phyloP scores from a whole-genome alignment of 2,888 invertebrate species.

The Ornithoptera priamus region DNA sequence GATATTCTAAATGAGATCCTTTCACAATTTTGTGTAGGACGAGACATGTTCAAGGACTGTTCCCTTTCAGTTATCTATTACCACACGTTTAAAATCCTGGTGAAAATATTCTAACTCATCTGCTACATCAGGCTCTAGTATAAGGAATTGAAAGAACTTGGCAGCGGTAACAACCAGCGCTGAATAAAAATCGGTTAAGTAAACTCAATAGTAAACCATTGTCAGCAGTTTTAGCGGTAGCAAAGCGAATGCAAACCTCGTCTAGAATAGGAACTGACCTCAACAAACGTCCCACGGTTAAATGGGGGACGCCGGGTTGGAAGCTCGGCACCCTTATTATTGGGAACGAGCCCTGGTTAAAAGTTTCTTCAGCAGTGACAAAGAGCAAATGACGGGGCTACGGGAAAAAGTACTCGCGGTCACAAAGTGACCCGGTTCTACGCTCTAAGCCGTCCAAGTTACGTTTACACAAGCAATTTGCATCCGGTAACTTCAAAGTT shows the following conservation, averaged over 20 bases:
- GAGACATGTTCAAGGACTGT: too few relatives aligned
- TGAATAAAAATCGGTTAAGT: constrained; percentile 4
- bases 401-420: constrained; percentile 7
- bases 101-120: too few relatives aligned
- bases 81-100: too few relatives aligned
- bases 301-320: constrained; percentile 18
- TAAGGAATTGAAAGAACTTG: too few relatives aligned
- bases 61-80: too few relatives aligned
- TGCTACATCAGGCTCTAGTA: too few relatives aligned
- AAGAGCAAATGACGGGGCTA: constrained; percentile 16
- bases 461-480: constrained; percentile 5
- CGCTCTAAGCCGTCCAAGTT: constrained; percentile 1
- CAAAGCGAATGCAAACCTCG: constrained; percentile 7
- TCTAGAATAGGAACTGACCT: constrained; percentile 19
- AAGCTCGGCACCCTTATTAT: constrained; percentile 22
- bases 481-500: not conserved
- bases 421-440: constrained; percentile 14
- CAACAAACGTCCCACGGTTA: constrained; percentile 14
- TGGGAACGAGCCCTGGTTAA: constrained; percentile 6
- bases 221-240: constrained; percentile 16
- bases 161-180: not conserved
- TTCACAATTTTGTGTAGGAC: too few relatives aligned
- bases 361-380: constrained; percentile 19
- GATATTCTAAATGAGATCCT: too few relatives aligned
- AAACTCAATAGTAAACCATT: constrained; percentile 15